Conservation (phyloP, 2,113 vertebrate species). For the Dascyllus trimaculatus region DNA sequence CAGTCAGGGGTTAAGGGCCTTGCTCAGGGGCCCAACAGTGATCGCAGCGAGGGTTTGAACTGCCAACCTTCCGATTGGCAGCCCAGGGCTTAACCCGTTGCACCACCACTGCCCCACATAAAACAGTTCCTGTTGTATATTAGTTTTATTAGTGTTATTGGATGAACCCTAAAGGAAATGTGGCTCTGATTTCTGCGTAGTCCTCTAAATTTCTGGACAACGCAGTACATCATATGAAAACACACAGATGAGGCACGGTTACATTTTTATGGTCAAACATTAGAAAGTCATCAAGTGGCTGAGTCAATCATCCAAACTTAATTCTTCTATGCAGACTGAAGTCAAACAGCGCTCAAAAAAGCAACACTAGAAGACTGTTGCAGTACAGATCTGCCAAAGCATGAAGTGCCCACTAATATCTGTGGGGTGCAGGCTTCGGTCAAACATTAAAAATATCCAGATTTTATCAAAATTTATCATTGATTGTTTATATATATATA, state of each 20-base stretch:
- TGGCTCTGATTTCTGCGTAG: background rate
- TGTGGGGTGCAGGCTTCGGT: conserved; percentile 1
- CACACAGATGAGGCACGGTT: background rate
- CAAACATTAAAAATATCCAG: background rate
- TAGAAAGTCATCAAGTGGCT: background rate
- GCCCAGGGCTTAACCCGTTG: too few species aligned
- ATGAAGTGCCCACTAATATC: background rate
- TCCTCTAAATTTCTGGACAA: background rate
- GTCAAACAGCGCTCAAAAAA: background rate
- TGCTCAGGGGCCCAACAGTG: too few species aligned
- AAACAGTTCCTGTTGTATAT: background rate
- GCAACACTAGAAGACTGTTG: background rate
- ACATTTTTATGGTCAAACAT: background rate
- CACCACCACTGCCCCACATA: too few species aligned
- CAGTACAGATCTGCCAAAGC: background rate
- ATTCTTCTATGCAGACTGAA: conserved; percentile 9
- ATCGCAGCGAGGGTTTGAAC: too few species aligned
- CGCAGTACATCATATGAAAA: background rate
- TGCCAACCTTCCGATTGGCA: too few species aligned
- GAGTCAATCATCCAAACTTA: background rate
- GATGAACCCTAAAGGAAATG: background rate
- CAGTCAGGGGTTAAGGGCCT: too few species aligned
- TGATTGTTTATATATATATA: too few species aligned
- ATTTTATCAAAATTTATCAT: background rate
- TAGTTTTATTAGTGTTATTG: conserved; percentile 3